Evolutionary conservation across 2,888 invertebrate species (phyloP), one percentile per base, ranked within the genome.

Genomic region (Bedellia somnulentella): DNA sequence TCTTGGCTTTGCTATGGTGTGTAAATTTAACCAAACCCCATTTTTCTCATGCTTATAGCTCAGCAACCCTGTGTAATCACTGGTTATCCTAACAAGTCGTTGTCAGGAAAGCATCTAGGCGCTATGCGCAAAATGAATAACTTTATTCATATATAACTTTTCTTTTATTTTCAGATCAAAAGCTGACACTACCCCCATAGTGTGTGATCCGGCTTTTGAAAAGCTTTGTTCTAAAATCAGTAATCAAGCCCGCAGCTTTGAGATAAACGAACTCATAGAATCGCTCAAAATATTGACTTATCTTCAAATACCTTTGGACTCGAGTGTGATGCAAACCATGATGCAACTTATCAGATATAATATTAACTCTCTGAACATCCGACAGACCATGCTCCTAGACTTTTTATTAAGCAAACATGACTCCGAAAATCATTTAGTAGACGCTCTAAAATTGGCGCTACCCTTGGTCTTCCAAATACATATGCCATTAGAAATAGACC

Each of bases 391-490:
- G 42, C 84, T 83, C 46, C 31, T 85, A 10, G 76, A 84, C 46
- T 82, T 80, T 45, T 41, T 86, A 5, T 46, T 88, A 1, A 46
- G 52, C 2, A 67, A 71, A 34, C 75, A 78, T 28, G 58, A 77
- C 23, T 42, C 41, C 2, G 75, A 68, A 9, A 64, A 64, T 34
- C 81, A 86, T 32, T 54, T 87, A 14, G 73, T 80, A 0, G 81
- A 83, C 18, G 86, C 85, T 0, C 45, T 88, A 3, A 70, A 68
- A 42, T 60, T 83, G 1, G 86, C 87, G 0, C 43, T 87, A 6
- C 86, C 86, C 0, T 51, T 86, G 15, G 81, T 83, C 0, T 85
- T 87, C 46, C 82, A 86, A 57, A 75, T 80, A 5, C 79, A 84
- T 36, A 41, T 86, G 5, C 64, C 73, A 0, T 39, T 63, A 4